Evolutionary conservation across 2,888 invertebrate species (phyloP).

Genomic region (Netelia inedita): DNA sequence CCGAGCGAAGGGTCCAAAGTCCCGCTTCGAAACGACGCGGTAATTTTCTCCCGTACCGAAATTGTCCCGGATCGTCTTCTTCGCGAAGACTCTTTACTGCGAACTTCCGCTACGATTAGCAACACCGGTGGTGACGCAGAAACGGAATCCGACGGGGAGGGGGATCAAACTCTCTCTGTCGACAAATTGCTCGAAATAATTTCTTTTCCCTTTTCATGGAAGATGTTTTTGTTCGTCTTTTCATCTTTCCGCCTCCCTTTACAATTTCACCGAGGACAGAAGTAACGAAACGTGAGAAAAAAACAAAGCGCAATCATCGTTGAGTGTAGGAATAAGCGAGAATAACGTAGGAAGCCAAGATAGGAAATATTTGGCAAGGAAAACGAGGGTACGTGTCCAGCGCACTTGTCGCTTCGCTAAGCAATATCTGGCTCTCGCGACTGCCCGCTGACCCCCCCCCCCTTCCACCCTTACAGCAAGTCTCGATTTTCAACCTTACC

Average conservation of each 20-base stretch:
- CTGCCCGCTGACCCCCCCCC: conserved; percentile 70
- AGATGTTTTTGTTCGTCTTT: not conserved
- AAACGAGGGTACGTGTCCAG: conserved; percentile 78
- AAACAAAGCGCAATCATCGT: conserved; percentile 33
- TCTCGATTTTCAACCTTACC: conserved; percentile 76
- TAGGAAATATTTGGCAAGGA: conserved; percentile 24
- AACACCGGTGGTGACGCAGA: conserved; percentile 47
- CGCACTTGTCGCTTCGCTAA: conserved; percentile 81
- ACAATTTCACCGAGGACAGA: too few relatives aligned
- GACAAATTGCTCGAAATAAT: conserved; percentile 51
- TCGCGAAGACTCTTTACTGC: conserved; percentile 67
- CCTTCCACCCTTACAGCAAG: conserved; percentile 64
- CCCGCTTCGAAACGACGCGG: conserved; percentile 77
- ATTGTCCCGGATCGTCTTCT: conserved; percentile 54
- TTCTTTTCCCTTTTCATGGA: conserved; percentile 26
- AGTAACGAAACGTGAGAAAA: conserved; percentile 7
- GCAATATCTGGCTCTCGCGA: conserved; percentile 76
- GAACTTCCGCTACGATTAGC: conserved; percentile 74
- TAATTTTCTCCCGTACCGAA: conserved; percentile 80
- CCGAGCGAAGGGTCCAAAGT: conserved; percentile 61
- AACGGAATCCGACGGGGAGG: not conserved
- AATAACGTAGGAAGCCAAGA: conserved; percentile 20
- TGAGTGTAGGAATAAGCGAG: conserved; percentile 17
- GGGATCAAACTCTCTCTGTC: conserved; percentile 47
- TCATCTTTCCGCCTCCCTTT: not conserved